Base-by-base conservation (phyloP, 2,888 invertebrate genomes). In the Stictocephala bisonia region DNA sequence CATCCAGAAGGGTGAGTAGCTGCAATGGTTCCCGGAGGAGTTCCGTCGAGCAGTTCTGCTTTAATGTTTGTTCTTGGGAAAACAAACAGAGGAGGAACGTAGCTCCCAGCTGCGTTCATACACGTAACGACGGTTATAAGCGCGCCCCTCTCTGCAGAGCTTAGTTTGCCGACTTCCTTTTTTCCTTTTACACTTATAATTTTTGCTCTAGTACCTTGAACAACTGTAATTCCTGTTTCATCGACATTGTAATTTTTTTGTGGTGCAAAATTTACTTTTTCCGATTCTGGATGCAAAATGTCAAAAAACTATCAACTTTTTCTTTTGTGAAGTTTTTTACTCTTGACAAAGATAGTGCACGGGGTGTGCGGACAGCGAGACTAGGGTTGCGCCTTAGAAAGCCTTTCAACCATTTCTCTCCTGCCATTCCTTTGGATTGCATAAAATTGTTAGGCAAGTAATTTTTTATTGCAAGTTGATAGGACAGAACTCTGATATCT, bases 81-180 rank as follows among this genome's bases (percentile, higher is more conserved):
- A 67, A 83, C 80, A 11, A 83, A 74, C 13, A 80, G 70, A 6
- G 82, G 82, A 3, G 82, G 82, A n/a, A 83, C 77, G 78, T 74
- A 80, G 31, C 77, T 60, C 2, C 81, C 81, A 50, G 78, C 77
- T 51, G 81, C 81, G 71, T 74, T 79, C 79, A 82, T 80, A 44
- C 79, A 78, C n/a, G 74, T 78, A 18, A 80, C 78, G 22, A 79
- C 71, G 13, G 81, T 81, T 4, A 81, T 75, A 11, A 79, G 74
- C 15, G 79, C 78, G 4, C 81, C 82, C 66, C 82, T 73, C 79
- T 83, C 81, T 11, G 81, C 80, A 53, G 81, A 81, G 4, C 80
- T 79, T 67, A 81, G 15, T 53, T 79, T 67, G 9, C 76, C 80
- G 31, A 83, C 79, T 77, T 82, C 80, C 44, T 77, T 64, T 78